phyloP scores from a whole-genome alignment of 1,140 invertebrate genomes.

The Zaprionus gabonicus region DNA sequence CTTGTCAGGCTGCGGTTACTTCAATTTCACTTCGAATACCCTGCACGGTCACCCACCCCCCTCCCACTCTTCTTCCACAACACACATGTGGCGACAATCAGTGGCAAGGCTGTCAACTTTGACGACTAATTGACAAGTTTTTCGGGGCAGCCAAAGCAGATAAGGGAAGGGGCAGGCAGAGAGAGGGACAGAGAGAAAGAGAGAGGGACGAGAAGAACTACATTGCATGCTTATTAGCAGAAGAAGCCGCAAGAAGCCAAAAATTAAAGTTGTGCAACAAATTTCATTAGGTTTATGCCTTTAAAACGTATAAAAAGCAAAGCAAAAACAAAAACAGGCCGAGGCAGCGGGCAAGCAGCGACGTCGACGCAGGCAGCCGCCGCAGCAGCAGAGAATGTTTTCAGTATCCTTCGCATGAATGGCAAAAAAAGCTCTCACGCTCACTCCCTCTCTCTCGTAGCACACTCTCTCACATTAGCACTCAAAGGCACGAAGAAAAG shows the following conservation, averaged over 20 bases:
- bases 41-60: background rate
- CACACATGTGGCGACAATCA: constrained; percentile 4
- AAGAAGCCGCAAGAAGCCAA: constrained; percentile 43
- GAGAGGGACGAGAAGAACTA: background rate
- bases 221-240: constrained; percentile 11
- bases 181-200: too few relatives aligned
- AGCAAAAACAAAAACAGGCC: background rate
- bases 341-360: background rate
- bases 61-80: background rate
- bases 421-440: constrained; percentile 23
- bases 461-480: constrained; percentile 12
- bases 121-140: constrained; percentile 73
- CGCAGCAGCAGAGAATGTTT: constrained; percentile 35
- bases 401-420: constrained; percentile 73
- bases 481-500: background rate
- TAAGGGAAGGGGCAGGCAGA: too few relatives aligned
- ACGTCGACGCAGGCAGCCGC: background rate
- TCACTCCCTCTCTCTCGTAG: constrained; percentile 7
- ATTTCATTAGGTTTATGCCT: constrained; percentile 25
- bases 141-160: background rate
- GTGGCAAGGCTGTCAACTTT: constrained; percentile 10
- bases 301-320: constrained; percentile 57
- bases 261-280: constrained; percentile 75
- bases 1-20: constrained; percentile 35
- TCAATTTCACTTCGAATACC: constrained; percentile 38